Base-by-base conservation (phyloP, 1,140 invertebrate genomes). In the Alviniconcha marisindica region DNA sequence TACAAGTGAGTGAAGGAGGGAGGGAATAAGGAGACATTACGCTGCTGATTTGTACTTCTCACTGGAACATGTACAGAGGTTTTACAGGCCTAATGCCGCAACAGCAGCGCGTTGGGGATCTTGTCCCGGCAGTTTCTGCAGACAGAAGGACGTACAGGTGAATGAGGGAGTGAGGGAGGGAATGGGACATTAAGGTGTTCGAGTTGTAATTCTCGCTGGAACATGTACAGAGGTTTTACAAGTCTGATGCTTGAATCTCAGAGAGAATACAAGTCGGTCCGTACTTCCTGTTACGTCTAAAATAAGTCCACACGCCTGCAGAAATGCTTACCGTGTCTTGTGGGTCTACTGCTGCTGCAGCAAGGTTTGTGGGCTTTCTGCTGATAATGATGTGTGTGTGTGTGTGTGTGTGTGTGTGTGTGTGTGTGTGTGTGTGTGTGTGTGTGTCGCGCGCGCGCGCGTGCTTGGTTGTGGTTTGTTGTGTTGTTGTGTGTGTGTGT, bases 161-260 rank as follows among this genome's bases (percentile, higher is more conserved):
- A 80, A 60, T 74, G 24, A 51, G 18, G 24, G n/a, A 54, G 21
- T 1, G 51, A 1, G 36, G n/a, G 21, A 40, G 38, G 38, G 1
- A 56, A 60, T 94, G 93, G 1, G 93, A 93, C 0, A 94, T 92
- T 2, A 93, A n/a, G n/a, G n/a, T n/a, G n/a, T n/a, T n/a, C n/a
- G n/a, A n/a, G n/a, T 36, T 18, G 18, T 14, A 42, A 28, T 10
- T 33, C 77, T 66, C 56, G 38, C 3, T 28, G 24, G 24, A 21
- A 73, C 69, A 31, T 42, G 73, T 48, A 73, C 31, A 66, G 1
- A 21, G 18, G 0, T 60, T 56, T 0, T 38, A 38, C 1, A 31
- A n/a, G 44, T 18, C n/a, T n/a, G n/a, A n/a, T n/a, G n/a, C n/a
- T n/a, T n/a, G n/a, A n/a, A n/a, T n/a, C n/a, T n/a, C n/a, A n/a